Base-by-base conservation (phyloP, 1,140 invertebrate genomes). In the Anastrepha ludens region DNA sequence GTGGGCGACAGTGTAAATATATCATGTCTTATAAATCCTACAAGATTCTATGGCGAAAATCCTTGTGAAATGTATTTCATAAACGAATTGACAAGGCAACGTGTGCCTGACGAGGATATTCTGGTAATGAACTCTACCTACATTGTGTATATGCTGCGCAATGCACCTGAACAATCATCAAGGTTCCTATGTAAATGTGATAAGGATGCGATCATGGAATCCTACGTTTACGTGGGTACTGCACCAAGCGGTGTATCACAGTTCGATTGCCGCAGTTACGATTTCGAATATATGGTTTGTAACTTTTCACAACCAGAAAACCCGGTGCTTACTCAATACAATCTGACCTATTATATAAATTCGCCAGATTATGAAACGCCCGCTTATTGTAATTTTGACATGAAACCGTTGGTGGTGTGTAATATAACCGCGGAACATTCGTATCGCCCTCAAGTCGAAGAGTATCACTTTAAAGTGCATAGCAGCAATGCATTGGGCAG, bases 261-360 rank as follows among this genome's bases (percentile, higher is more conserved):
- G 44, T 87, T 88, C 47, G 8, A 59, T 29, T 88, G 88, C 39
- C 74, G 50, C 39, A 86, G 62, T n/a, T 88, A 86, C 44, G 87
- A 88, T 74, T 87, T 88, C 39, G 88, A 88, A 86, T 87, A 88
- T 86, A 88, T 88, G 88, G 85, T 87, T 39, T 88, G 88, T 41
- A 88, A 88, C 62, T 88, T 88, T 29, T 87, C 88, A 17, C 87
- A 88, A 62, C 88, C 88, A 39, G 17, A 78, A 9, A 88, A 88
- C 74, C 81, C 86, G 11, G 65, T 88, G n/a, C 74, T 86, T 15
- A 88, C 86, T 5, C 81, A 85, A 59, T 88, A 88, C 65, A 87
- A 87, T 86, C 70, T 88, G 17, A 85, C 86, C 17, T 88, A 87
- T 39, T 74, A 74, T n/a, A 86, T 74, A 9, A 59, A 87, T 17